Percentiles rank a stretch among this genome's conserved stretches.
Evolutionary conservation across 1,140 invertebrate genomes (phyloP).

Genomic region (Reticulitermes speratus): DNA sequence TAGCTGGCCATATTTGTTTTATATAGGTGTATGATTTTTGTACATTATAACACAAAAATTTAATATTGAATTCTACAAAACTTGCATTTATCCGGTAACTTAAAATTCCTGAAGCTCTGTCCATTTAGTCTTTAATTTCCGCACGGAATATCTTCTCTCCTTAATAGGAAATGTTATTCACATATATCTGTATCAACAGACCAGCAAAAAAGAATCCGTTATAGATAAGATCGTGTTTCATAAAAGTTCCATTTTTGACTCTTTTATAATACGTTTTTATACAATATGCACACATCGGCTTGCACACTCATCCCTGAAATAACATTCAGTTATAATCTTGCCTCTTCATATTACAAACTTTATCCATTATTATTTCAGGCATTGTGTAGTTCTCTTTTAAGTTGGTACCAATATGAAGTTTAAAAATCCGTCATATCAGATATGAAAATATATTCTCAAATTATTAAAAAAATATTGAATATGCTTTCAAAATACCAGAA

Average conservation of each 20-base stretch:
- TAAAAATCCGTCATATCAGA: conserved; percentile 5
- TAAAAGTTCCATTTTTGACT: not conserved
- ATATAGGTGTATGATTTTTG: too few species aligned
- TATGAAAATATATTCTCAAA: not conserved
- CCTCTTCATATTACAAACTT: not conserved
- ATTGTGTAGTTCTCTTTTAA: not conserved
- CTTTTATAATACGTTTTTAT: too few species aligned
- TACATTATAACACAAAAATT: too few species aligned
- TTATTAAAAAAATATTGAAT: conserved; percentile 5
- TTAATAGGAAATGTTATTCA: not conserved
- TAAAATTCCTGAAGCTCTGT: not conserved
- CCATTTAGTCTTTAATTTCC: conserved; percentile 5
- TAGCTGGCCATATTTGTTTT: too few species aligned
- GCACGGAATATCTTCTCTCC: not conserved
- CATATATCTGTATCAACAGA: not conserved
- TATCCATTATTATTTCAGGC: not conserved
- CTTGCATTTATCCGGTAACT: too few species aligned
- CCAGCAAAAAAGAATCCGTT: not conserved
- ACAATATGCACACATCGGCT: too few species aligned
- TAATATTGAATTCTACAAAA: too few species aligned
- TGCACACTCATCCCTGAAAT: not conserved
- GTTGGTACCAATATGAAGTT: not conserved
- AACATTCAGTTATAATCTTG: not conserved
- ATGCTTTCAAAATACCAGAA: not conserved
- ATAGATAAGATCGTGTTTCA: not conserved